These are phyloP conservation scores for Poicephalus meyeri DNA, from an alignment of 2,113 vertebrate species.

Conservation along the genomic window DNA sequence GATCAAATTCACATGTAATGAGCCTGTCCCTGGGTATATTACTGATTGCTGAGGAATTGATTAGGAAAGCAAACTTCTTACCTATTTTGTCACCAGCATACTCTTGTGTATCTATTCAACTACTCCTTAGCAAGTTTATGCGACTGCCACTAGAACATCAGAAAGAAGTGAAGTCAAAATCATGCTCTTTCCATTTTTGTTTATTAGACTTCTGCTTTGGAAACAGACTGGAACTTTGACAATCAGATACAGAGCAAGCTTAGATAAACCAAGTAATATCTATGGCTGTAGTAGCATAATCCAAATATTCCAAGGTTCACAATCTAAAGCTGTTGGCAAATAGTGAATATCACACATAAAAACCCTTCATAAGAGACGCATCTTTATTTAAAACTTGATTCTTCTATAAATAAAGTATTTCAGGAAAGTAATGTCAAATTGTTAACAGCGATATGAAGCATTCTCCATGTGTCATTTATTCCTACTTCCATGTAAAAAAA, in stretches of 20 bases:
- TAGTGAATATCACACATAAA: conserved; percentile 13
- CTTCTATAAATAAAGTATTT: conserved; percentile 33
- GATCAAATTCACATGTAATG: conserved; percentile 5
- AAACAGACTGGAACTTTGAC: conserved; percentile 23
- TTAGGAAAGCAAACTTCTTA: neutral
- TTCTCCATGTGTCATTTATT: conserved; percentile 45
- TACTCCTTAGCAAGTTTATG: neutral
- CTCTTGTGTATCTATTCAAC: neutral
- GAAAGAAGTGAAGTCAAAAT: neutral
- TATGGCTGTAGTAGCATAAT: neutral
- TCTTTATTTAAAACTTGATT: conserved; percentile 45
- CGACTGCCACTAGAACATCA: neutral
- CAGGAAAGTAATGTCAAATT: conserved; percentile 28
- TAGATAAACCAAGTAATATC: neutral
- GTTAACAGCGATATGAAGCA: conserved; percentile 63
- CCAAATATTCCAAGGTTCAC: conserved; percentile 10
- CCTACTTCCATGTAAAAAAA: conserved; percentile 24
- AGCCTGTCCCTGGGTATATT: neutral
- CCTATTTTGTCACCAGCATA: neutral
- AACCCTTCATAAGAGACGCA: neutral
- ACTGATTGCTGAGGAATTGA: neutral
- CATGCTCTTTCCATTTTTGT: neutral
- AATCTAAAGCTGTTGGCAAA: conserved; percentile 30
- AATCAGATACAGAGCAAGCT: conserved; percentile 3
- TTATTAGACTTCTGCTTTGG: neutral